phyloP scores from a whole-genome alignment of 1,140 invertebrate species.

The Drosophila kanapiae region DNA sequence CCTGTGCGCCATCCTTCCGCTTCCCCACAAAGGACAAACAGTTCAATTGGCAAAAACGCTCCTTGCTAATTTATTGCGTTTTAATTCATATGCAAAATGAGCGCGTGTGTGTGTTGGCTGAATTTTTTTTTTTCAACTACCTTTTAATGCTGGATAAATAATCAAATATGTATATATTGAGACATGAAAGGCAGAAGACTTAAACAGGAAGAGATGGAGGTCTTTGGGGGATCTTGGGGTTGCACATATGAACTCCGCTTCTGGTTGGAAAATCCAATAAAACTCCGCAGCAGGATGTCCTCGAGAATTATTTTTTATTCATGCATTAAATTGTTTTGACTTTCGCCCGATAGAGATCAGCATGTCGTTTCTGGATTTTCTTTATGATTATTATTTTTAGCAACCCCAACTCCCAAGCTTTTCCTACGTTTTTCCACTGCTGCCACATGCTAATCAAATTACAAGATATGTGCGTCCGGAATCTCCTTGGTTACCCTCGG shows the following conservation, averaged over 20 bases:
- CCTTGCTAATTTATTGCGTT: constrained; percentile 80
- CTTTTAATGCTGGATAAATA: constrained; percentile 77
- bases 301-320: constrained; percentile 76
- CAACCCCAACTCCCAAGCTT: neutral
- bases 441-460: constrained; percentile 80
- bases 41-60: constrained; percentile 52
- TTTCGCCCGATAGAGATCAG: constrained; percentile 69
- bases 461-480: constrained; percentile 55
- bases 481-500: constrained; percentile 48
- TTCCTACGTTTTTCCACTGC: neutral
- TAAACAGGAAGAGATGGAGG: constrained; percentile 22
- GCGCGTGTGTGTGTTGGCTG: constrained; percentile 24
- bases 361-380: constrained; percentile 57
- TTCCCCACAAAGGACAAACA: constrained; percentile 25
- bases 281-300: constrained; percentile 62
- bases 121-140: constrained; percentile 28
- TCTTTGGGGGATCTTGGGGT: constrained; percentile 15
- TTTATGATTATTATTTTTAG: constrained; percentile 75
- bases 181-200: constrained; percentile 52
- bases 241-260: constrained; percentile 46
- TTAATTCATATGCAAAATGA: constrained; percentile 83
- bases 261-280: constrained; percentile 67
- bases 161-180: constrained; percentile 59
- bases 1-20: constrained; percentile 16
- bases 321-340: constrained; percentile 84